Conservation (phyloP, 2,113 vertebrate genomes). For the Phainopepla nitens region DNA sequence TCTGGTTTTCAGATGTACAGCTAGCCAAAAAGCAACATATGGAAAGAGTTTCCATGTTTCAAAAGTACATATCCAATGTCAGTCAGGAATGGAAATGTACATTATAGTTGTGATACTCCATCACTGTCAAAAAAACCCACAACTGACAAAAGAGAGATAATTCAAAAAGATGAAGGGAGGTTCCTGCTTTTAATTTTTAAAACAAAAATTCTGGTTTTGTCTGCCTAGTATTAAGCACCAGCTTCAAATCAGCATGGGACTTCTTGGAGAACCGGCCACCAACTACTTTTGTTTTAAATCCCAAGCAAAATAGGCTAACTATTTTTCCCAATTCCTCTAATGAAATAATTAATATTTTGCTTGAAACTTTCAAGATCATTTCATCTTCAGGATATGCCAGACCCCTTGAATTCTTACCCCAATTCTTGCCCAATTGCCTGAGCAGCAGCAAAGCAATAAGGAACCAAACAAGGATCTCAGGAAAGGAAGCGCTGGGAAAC, state of each 20-base stretch:
- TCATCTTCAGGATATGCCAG: background rate
- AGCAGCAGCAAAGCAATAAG: background rate
- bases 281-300: background rate
- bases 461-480: background rate
- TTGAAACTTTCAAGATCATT: background rate
- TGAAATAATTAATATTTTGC: background rate
- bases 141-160: background rate
- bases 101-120: background rate
- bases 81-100: slow-evolving; percentile 12
- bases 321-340: background rate
- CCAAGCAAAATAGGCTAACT: background rate
- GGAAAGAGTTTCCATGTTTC: slow-evolving; percentile 22
- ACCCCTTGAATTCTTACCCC: background rate
- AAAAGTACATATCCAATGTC: background rate
- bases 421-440: no score
- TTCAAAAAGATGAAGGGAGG: background rate
- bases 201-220: background rate
- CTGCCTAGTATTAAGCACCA: background rate
- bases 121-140: background rate
- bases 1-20: background rate
- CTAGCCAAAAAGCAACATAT: slow-evolving; percentile 21
- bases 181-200: background rate
- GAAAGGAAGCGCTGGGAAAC: background rate
- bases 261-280: background rate
- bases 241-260: background rate